phyloP scores from a whole-genome alignment of 2,113 vertebrate species.

The Donacobius atricapilla region DNA sequence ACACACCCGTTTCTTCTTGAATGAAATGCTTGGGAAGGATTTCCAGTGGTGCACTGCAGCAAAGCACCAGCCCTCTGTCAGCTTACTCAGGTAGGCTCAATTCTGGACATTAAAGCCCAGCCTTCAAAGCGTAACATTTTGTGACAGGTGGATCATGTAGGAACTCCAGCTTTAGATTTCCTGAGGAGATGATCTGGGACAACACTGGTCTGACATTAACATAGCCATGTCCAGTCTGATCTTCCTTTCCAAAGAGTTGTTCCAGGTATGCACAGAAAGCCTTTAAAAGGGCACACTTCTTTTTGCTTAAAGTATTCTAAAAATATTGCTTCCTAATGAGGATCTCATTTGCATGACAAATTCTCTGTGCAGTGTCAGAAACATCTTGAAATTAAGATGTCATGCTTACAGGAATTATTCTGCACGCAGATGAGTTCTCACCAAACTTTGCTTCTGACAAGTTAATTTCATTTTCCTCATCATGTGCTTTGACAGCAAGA shows the following conservation, averaged over 20 bases:
- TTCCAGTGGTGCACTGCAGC: neutral
- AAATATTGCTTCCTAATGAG: constrained; percentile 53
- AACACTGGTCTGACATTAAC: neutral
- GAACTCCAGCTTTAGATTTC: neutral
- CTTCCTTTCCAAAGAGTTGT: neutral
- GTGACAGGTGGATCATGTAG: neutral
- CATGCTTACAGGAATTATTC: constrained; percentile 31
- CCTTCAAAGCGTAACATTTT: neutral
- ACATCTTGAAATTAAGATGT: constrained; percentile 31
- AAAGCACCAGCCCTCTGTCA: neutral
- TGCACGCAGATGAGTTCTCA: neutral
- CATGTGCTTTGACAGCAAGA: neutral
- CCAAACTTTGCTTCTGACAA: neutral
- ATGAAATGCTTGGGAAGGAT: neutral
- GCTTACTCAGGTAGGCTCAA: neutral
- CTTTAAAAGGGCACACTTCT: neutral
- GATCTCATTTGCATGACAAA: constrained; percentile 55
- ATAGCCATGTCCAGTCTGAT: neutral
- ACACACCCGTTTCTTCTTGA: neutral
- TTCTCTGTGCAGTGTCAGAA: constrained; percentile 48
- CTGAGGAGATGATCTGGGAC: neutral
- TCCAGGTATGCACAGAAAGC: neutral
- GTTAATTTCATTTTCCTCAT: neutral
- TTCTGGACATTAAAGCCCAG: neutral
- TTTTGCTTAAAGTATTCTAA: constrained; percentile 17